Evolutionary conservation across 2,888 invertebrate species (phyloP).

Genomic region (Julus scanicus): DNA sequence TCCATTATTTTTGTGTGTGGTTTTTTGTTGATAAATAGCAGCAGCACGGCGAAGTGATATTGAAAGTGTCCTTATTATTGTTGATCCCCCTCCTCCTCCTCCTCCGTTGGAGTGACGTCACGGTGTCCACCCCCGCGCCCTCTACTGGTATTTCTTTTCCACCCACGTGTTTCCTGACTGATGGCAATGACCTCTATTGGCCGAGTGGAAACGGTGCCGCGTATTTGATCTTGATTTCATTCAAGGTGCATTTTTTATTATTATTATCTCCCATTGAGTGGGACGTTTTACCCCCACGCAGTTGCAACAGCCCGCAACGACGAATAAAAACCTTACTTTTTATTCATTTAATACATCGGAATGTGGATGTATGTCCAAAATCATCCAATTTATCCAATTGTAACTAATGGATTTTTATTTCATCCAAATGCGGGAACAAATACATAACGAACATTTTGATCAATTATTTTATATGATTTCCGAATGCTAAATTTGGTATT

Average conservation of each 20-base stretch:
- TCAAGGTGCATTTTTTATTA: neutral
- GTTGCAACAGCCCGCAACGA: neutral
- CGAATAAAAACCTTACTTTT: neutral
- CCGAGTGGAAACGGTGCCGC: constrained; percentile 42
- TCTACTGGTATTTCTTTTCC: constrained; percentile 15
- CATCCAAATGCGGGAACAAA: neutral
- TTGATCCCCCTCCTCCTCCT: neutral
- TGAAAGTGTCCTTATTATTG: neutral
- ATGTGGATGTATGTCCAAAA: neutral
- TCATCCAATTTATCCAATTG: no score
- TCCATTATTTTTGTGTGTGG: constrained; percentile 18
- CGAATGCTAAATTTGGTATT: no score
- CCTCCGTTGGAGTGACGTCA: neutral
- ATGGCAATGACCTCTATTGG: constrained; percentile 39
- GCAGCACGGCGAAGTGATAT: neutral
- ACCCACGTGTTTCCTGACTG: constrained; percentile 39
- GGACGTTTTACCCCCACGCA: neutral
- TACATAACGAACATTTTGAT: no score
- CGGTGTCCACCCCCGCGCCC: neutral
- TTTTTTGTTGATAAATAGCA: neutral
- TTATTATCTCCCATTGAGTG: neutral
- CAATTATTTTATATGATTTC: no score
- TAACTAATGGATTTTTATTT: neutral
- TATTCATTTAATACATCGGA: neutral
- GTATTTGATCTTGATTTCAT: constrained; percentile 30